phyloP scores from a whole-genome alignment of 1,140 invertebrate species.

The Trinorchestia longiramus region DNA sequence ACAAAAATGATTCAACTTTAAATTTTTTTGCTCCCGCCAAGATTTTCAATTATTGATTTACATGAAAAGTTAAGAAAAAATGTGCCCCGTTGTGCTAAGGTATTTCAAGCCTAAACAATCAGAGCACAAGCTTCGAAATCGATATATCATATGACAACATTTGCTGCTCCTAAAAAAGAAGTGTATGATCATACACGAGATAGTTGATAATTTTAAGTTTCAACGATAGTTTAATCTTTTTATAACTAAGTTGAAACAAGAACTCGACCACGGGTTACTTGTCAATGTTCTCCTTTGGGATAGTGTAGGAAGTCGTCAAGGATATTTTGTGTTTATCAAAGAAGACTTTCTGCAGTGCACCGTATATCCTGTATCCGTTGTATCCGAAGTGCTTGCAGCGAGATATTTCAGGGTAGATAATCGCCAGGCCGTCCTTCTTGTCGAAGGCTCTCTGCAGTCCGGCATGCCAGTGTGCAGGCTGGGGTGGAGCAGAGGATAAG shows the following conservation, averaged over 20 bases:
- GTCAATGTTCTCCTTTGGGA: constrained; percentile 54
- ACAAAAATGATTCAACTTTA: too few species aligned
- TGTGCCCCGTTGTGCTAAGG: neutral
- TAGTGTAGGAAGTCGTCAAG: constrained; percentile 29
- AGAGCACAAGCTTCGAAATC: neutral
- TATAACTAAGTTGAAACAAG: neutral
- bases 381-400: constrained; percentile 50
- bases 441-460: constrained; percentile 40
- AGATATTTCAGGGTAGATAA: constrained; percentile 50
- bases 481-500: neutral
- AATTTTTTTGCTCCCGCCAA: too few species aligned
- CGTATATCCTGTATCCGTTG: constrained; percentile 25
- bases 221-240: neutral
- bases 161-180: neutral
- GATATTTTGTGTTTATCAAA: constrained; percentile 49
- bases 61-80: neutral
- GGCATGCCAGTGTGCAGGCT: constrained; percentile 26
- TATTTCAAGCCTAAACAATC: neutral
- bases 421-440: constrained; percentile 14
- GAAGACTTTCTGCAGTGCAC: constrained; percentile 25
- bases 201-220: too few species aligned
- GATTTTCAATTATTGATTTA: neutral
- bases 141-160: neutral
- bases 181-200: neutral
- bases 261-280: neutral